Evolutionary conservation across 30 jellyfish, hydroid and myxozoan species (phyloP), one percentile per base, ranked within the genome.

Genomic region (Hydractinia echinata): DNA sequence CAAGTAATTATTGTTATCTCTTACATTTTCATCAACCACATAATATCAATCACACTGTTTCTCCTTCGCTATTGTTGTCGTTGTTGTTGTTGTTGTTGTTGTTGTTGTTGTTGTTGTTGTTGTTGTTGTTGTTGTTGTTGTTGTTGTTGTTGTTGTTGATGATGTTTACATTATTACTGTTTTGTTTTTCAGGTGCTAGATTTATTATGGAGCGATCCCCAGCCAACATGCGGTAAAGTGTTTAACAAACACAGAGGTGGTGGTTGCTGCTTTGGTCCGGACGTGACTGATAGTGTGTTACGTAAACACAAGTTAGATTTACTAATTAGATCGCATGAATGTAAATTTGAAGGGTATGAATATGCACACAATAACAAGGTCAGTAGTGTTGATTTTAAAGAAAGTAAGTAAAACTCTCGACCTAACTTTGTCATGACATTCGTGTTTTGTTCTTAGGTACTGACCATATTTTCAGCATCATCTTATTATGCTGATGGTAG

Each of bases 241-340:
- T 88, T 88, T 64, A 88, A 88, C 73, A 86, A 88, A 54, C 72
- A 81, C 53, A 79, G 96, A 7, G 96, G 96, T 54, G 96, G 96
- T 20, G 96, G 96, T 21, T 88, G 96, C 54, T 88, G 85, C 60
- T 88, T 88, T 83, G 96, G 96, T 11, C 96, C 96, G 4, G 96
- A 88, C 54, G 67, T 88, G 4, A 82, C 87, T 5, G 51, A 18
- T n/a, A 21, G 62, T 68, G 82, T 88, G 71, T 72, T 88, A 30
- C 54, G 83, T 58, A 83, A 83, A 73, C 60, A 88, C 56, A 53
- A 73, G 55, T 49, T 79, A 76, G 85, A 83, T 53, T 67, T 88
- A 83, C 55, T 88, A 14, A 88, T 88, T 50, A 89, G 96, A 4
- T 88, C 96, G 11, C 96, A 88, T 55, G 96, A 88, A 66, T 88